These are phyloP conservation scores for Acromyrmex charruanus DNA, from an alignment of 1,140 invertebrate species.

Conservation along the genomic window DNA sequence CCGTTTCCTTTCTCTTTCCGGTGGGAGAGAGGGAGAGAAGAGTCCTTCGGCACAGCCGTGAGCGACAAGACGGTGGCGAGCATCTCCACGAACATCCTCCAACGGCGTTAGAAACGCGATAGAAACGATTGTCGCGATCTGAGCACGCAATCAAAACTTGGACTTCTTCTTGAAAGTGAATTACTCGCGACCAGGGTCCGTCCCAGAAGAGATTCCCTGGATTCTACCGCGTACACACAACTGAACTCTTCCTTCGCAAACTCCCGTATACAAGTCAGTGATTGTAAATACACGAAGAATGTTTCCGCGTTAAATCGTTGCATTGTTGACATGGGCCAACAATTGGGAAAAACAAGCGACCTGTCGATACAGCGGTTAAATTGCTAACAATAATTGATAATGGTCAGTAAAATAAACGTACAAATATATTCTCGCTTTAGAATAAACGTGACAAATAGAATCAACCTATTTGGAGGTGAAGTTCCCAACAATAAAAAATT, in stretches of 20 bases:
- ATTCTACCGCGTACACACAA: slow-evolving; percentile 26
- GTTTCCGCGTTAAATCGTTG: slow-evolving; percentile 18
- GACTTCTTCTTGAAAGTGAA: slow-evolving; percentile 78
- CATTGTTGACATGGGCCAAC: slow-evolving; percentile 9
- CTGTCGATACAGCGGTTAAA: background rate
- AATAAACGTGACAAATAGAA: background rate
- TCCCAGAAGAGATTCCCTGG: slow-evolving; percentile 52
- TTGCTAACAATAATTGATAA: slow-evolving; percentile 24
- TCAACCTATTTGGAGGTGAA: background rate
- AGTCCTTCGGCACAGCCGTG: slow-evolving; percentile 16
- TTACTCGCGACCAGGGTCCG: slow-evolving; percentile 66
- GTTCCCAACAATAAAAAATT: background rate
- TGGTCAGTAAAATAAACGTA: background rate
- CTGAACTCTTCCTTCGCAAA: background rate
- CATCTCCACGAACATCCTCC: slow-evolving; percentile 62
- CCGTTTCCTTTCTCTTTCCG: slow-evolving; percentile 63
- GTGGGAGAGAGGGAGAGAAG: background rate
- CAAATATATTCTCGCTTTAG: background rate
- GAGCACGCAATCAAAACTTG: slow-evolving; percentile 78
- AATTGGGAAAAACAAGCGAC: slow-evolving; percentile 31
- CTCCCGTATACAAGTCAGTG: slow-evolving; percentile 20
- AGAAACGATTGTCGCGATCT: slow-evolving; percentile 74
- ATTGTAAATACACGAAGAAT: background rate
- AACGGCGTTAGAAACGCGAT: slow-evolving; percentile 70
- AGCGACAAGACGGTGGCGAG: slow-evolving; percentile 46